phyloP scores from a whole-genome alignment of 2,797 vertebrate species.

The Cyprinella venusta region DNA sequence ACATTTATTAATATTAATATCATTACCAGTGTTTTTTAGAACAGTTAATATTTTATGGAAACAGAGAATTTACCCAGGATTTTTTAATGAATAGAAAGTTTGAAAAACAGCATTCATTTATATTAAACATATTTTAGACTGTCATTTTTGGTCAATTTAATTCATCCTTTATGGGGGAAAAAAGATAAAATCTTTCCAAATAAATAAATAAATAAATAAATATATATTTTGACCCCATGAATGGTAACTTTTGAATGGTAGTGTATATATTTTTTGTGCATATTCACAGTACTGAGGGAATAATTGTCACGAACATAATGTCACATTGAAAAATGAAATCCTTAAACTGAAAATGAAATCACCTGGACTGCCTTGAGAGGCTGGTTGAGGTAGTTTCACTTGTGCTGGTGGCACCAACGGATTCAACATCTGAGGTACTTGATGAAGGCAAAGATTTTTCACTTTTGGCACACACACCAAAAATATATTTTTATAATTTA shows the following conservation, averaged over 20 bases:
- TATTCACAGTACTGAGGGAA: background rate
- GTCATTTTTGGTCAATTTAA: background rate
- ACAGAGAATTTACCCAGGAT: background rate
- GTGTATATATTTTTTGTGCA: background rate
- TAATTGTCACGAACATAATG: background rate
- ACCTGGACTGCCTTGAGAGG: slow-evolving; percentile 94
- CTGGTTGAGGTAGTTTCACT: slow-evolving; percentile 99
- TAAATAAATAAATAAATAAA: too few species aligned
- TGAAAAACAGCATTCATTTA: background rate
- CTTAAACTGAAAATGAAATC: slow-evolving; percentile 34
- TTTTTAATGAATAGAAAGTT: background rate
- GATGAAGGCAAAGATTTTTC: slow-evolving; percentile 87
- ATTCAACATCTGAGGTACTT: slow-evolving; percentile 93
- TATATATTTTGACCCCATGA: background rate
- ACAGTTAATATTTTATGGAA: background rate
- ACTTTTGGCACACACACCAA: slow-evolving; percentile 72
- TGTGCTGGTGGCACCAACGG: slow-evolving; percentile 89
- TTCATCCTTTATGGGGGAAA: background rate
- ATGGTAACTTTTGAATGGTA: background rate
- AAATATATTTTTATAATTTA: background rate
- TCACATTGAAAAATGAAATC: background rate
- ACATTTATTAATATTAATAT: too few species aligned
- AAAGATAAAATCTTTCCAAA: too few species aligned
- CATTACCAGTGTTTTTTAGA: background rate
- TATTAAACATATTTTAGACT: background rate